Base-by-base conservation (phyloP, 2,113 vertebrate species). In the Plecturocebus donacophilus region DNA sequence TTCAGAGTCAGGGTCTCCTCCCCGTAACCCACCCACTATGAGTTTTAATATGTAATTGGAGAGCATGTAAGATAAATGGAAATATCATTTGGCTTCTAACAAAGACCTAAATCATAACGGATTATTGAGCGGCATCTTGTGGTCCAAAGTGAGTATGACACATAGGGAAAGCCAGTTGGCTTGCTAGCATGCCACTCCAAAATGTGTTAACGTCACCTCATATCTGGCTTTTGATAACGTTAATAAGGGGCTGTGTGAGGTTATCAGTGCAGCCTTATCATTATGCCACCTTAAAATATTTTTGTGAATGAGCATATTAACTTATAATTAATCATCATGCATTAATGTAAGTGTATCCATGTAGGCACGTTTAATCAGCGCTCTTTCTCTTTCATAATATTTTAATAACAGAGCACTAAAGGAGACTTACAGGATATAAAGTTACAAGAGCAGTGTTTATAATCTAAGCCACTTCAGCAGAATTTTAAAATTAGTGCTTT, bases 41-140 rank as follows among this genome's bases (percentile, higher is more conserved):
- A 93, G 73, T 66, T 97, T 96, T 97, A 96, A 76, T 97, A 97
- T 98, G 83, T 97, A 97, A 93, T 87, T 96, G 94, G 23, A 98
- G 40, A 96, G 87, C 82, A 82, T 6, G 52, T 77, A 88, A 97
- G 98, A 95, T 86, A 97, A 98, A 97, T 87, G 97, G 97, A 97
- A 66, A 49, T n/a, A 47, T 87, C 97, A 96, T 91, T 97, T 71
- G 21, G 27, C 71, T 80, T 84, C 61, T 70, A 97, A 97, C 96
- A 98, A 98, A 96, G 91, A 45, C 20, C 52, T 95, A 98, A 95
- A 90, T 97, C 97, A 99, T 98, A 98, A 95, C 90, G 98, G 97
- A 99, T 98, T 98, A 47, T 97, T 90, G 93, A 99, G 98, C 98
- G 98, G 97, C 99, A 99, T 98, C 99, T 99, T 98, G 99, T 99